phyloP scores from a whole-genome alignment of 2,888 invertebrate species.

The Nemurella pictetii region DNA sequence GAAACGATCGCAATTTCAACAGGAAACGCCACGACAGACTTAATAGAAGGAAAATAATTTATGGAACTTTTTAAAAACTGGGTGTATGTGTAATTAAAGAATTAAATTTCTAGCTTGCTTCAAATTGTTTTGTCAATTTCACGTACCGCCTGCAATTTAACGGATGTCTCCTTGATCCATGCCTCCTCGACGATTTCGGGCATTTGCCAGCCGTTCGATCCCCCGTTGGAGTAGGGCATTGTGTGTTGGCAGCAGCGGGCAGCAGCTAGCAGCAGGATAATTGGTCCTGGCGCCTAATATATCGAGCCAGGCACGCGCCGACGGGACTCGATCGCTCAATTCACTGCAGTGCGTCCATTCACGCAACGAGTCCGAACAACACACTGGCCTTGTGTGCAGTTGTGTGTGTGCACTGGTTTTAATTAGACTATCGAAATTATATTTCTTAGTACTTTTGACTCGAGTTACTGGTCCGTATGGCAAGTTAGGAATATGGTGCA shows the following conservation, averaged over 20 bases:
- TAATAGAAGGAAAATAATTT: background rate
- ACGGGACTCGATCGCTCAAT: background rate
- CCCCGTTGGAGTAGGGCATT: background rate
- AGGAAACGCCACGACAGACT: background rate
- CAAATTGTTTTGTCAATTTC: background rate
- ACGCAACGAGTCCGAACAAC: background rate
- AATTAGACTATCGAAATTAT: too few relatives aligned
- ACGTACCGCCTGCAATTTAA: background rate
- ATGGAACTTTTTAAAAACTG: background rate
- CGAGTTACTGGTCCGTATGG: too few relatives aligned
- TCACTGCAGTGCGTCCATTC: slow-evolving; percentile 19
- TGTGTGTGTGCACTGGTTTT: too few relatives aligned
- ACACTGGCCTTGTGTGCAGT: background rate
- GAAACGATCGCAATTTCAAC: background rate
- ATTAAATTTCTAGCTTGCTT: background rate
- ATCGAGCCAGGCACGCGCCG: slow-evolving; percentile 6
- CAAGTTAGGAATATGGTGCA: too few relatives aligned
- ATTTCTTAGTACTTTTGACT: too few relatives aligned
- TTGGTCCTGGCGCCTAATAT: slow-evolving; percentile 7
- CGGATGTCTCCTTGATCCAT: slow-evolving; percentile 4
- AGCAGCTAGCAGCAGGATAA: background rate
- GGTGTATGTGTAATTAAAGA: background rate
- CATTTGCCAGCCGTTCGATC: background rate
- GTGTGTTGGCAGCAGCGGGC: too few relatives aligned
- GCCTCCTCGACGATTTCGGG: slow-evolving; percentile 18